Evolutionary conservation across 2,888 invertebrate genomes (phyloP).

Genomic region (Pedicia rivosa): DNA sequence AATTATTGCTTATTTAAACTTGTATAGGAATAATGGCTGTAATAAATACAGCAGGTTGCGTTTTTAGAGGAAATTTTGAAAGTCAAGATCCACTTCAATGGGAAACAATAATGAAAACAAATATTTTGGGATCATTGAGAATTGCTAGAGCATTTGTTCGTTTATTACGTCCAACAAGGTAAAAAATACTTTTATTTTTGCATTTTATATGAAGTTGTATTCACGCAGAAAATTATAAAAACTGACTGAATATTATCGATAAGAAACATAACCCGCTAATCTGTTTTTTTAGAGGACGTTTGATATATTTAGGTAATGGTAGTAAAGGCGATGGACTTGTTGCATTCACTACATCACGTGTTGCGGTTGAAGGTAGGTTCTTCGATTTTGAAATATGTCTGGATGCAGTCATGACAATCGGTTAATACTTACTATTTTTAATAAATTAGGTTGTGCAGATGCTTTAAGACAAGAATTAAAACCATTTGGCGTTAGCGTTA

Average conservation of each 20-base stretch:
- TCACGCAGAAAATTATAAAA: not conserved
- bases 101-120: slow-evolving; percentile 51
- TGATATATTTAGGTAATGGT: slow-evolving; percentile 46
- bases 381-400: too few relatives aligned
- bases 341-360: slow-evolving; percentile 43
- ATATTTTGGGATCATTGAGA: slow-evolving; percentile 54
- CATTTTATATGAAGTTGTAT: too few relatives aligned
- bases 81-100: slow-evolving; percentile 44
- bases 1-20: too few relatives aligned
- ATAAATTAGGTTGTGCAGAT: slow-evolving; percentile 59
- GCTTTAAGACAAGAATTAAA: slow-evolving; percentile 53
- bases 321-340: slow-evolving; percentile 35
- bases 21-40: slow-evolving; percentile 61
- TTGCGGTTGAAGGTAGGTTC: slow-evolving; percentile 71
- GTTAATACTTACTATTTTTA: too few relatives aligned
- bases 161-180: slow-evolving; percentile 39
- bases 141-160: slow-evolving; percentile 62
- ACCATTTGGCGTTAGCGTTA: slow-evolving; percentile 54
- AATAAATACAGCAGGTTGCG: slow-evolving; percentile 65
- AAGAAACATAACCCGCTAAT: too few relatives aligned
- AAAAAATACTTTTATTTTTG: not conserved
- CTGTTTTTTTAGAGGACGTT: slow-evolving; percentile 39
- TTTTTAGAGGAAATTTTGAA: slow-evolving; percentile 51
- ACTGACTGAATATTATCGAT: not conserved
- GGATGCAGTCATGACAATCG: too few relatives aligned